These are phyloP conservation scores for Montipora capitata DNA, from an alignment of 92 coral and sea anemone species.

Conservation along the genomic window DNA sequence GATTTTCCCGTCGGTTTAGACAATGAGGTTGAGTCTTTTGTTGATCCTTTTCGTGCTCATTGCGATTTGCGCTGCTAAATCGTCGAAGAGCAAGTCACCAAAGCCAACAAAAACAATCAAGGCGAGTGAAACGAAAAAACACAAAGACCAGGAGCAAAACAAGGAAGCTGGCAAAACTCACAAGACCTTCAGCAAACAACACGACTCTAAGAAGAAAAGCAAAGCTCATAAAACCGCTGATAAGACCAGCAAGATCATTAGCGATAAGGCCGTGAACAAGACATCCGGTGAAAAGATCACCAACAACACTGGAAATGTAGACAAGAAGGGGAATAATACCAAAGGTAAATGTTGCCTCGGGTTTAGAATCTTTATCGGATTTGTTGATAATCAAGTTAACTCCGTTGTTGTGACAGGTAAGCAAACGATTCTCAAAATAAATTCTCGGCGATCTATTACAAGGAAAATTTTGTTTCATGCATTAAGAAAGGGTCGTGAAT, in stretches of 20 bases:
- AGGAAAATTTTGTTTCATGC: background rate
- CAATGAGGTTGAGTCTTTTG: slow-evolving; percentile 54
- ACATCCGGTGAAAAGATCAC: background rate
- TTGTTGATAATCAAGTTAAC: slow-evolving; percentile 1
- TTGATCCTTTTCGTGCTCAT: slow-evolving; percentile 46
- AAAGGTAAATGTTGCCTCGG: slow-evolving; percentile 34
- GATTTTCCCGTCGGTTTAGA: background rate
- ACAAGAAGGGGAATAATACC: slow-evolving; percentile 40
- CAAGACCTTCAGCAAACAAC: slow-evolving; percentile 27
- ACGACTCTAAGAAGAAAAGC: slow-evolving; percentile 39
- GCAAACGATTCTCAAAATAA: background rate
- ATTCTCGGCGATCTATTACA: background rate
- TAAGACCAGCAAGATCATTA: slow-evolving; percentile 3
- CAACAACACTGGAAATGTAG: slow-evolving; percentile 9
- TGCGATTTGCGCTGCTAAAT: slow-evolving; percentile 69
- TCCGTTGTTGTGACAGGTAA: slow-evolving; percentile 38
- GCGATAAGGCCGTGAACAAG: slow-evolving; percentile 20
- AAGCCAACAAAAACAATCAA: slow-evolving; percentile 28
- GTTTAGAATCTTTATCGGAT: background rate
- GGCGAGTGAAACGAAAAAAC: slow-evolving; percentile 24
- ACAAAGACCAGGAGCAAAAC: slow-evolving; percentile 34
- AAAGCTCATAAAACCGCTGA: slow-evolving; percentile 3
- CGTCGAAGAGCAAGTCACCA: slow-evolving; percentile 53
- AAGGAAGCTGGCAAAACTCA: slow-evolving; percentile 15
- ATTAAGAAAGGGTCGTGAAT: background rate